Conservation (phyloP, 2,888 invertebrate genomes). For the Ophioninae sp. region DNA sequence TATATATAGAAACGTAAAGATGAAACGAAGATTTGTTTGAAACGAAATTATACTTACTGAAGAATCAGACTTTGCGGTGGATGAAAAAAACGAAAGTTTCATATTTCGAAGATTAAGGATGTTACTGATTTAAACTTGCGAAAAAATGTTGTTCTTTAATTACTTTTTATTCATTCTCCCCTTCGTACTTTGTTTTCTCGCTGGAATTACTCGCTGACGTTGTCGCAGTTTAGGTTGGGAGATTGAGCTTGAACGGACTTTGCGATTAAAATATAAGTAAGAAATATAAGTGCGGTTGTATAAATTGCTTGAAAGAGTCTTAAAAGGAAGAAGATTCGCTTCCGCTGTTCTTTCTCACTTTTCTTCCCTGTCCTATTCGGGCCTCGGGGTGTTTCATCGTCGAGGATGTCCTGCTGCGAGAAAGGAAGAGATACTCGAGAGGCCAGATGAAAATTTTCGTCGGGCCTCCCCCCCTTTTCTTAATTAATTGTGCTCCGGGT, state of each 20-base stretch:
- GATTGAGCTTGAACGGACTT: slow-evolving; percentile 56
- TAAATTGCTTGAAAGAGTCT: slow-evolving; percentile 28
- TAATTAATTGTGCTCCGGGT: slow-evolving; percentile 57
- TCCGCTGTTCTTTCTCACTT: neutral
- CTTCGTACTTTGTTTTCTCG: slow-evolving; percentile 32
- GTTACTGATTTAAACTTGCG: slow-evolving; percentile 31
- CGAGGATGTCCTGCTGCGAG: slow-evolving; percentile 43
- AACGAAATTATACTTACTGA: slow-evolving; percentile 1
- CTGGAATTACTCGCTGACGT: slow-evolving; percentile 42
- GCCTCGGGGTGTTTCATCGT: slow-evolving; percentile 11
- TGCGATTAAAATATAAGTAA: slow-evolving; percentile 65
- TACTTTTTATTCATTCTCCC: neutral
- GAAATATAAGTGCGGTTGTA: slow-evolving; percentile 37
- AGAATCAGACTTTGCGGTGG: slow-evolving; percentile 6
- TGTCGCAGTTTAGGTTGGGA: slow-evolving; percentile 42
- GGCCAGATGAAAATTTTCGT: slow-evolving; percentile 55
- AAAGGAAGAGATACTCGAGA: slow-evolving; percentile 29
- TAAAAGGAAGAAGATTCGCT: slow-evolving; percentile 33
- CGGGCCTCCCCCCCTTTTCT: slow-evolving; percentile 28
- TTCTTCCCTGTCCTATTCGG: slow-evolving; percentile 7
- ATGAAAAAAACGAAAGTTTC: slow-evolving; percentile 6
- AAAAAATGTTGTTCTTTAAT: slow-evolving; percentile 5
- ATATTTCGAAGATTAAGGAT: slow-evolving; percentile 28
- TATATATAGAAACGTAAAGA: too few species aligned
- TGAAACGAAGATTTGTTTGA: neutral